Base-by-base conservation (phyloP, 2,797 vertebrate genomes). In the Takifugu rubripes region DNA sequence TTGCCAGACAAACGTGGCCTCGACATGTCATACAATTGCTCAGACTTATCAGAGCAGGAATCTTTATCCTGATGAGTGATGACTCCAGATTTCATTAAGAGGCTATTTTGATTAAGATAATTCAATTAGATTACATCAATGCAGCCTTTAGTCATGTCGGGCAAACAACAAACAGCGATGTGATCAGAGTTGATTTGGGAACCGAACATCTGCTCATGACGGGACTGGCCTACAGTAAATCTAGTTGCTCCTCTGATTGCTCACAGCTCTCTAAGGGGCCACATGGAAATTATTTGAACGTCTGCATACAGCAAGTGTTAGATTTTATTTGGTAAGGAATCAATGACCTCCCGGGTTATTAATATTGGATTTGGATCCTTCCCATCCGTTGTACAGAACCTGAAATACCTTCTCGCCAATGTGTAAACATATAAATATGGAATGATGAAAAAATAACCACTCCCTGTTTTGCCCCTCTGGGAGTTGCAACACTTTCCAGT, bases 121-220 rank as follows among this genome's bases (percentile, higher is more conserved):
- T 84, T 84, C 50, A 61, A 75, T 88, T 75, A 79, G 67, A 83
- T 77, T 52, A 71, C 77, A 74, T 84, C 71, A 78, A 62, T 64
- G 61, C 43, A 54, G 26, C 70, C 66, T 79, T 80, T 81, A 66
- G 69, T 83, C 76, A 59, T 68, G 77, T 72, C 43, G 61, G 45
- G 56, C 62, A 77, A 76, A 85, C 82, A 79, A 78, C 69, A 78
- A 76, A 71, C 65, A 24, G 61, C 49, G 46, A 63, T 14, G 60
- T 63, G 68, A 84, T 84, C 68, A 54, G 48, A 70, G 77, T 62
- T 58, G 70, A 73, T 83, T 78, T 62, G 61, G 40, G 57, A 57
- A 40, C 44, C 45, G 50, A 6, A 70, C 67, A 63, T 72, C 52
- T 59, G 54, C 66, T 65, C 43, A 63, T 58, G 76, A 82, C 64